Evolutionary conservation across 2,113 vertebrate species (phyloP).

Genomic region (Butorides virescens): DNA sequence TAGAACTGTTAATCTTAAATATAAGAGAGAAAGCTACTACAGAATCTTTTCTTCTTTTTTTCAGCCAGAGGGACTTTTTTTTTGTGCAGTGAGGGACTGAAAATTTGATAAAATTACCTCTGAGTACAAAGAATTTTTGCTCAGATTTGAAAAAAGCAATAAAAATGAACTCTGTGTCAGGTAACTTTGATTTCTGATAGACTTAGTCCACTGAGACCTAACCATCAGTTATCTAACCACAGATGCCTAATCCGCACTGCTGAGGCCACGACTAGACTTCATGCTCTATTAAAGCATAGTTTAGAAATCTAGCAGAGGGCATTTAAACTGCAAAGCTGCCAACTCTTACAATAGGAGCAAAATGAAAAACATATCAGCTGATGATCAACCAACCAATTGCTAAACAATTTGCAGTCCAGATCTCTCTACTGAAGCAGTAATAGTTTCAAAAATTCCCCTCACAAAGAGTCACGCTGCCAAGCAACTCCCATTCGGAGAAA

Average conservation of each 20-base stretch:
- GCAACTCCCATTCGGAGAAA: neutral
- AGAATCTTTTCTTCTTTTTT: neutral
- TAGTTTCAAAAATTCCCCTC: neutral
- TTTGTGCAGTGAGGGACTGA: neutral
- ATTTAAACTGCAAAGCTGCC: neutral
- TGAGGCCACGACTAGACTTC: neutral
- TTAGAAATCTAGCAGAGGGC: neutral
- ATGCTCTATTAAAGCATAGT: neutral
- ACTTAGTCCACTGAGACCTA: neutral
- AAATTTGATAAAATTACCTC: neutral
- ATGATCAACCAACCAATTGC: neutral
- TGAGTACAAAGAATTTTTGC: neutral
- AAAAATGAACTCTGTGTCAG: neutral
- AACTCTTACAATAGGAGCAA: neutral
- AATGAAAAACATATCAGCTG: neutral
- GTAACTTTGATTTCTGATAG: neutral
- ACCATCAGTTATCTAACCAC: neutral
- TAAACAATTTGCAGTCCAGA: neutral
- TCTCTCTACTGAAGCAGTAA: neutral
- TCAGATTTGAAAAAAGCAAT: neutral
- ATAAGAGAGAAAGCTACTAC: neutral
- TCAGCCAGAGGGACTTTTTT: neutral
- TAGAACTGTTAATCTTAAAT: neutral
- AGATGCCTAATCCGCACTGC: neutral
- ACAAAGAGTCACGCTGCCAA: accelerated